Base-by-base conservation (phyloP, 2,888 invertebrate genomes). In the Protodeltote pygarga region DNA sequence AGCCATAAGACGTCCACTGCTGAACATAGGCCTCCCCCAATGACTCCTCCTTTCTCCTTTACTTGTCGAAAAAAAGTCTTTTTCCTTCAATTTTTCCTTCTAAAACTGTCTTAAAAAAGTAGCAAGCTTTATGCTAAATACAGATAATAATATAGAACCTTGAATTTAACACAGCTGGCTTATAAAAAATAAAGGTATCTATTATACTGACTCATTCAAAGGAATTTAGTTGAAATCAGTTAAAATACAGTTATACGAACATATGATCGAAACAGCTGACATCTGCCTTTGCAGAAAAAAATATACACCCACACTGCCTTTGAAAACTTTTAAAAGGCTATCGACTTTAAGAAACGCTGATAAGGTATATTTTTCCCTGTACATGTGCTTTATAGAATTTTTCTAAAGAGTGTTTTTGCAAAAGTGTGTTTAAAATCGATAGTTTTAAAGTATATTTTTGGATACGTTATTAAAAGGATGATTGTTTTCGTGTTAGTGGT, bases 181-280 rank as follows among this genome's bases (percentile, higher is more conserved):
- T 13, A 9, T 11, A 58, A 64, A 66, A 59, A 57, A 57, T 3
- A 41, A 41, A 20, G 28, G 20, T 19, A 38, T 14, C 41, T 20
- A 32, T 44, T 50, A 29, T 66, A 9, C 42, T 55, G 62, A 62
- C 4, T 59, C 63, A 53, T 11, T 53, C 38, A 53, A 69, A 62
- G 31, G 50, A 66, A 60, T 75, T 81, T 85, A 75, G 78, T 83
- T 83, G 73, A 67, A 85, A 78, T 89, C 88, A 71, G 87, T 89
- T 89, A 79, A 51, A 79, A n/a, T 67, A 87, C 89, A 79, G 89
- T 87, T 89, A 83, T 59, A 15, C 31, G 38, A 84, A 81, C 88
- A 88, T 83, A 75, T 85, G 87, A 87, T 79, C 65, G 5, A 3
- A 82, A 84, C 89, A 88, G 88, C 89, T 89, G 89, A 80, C 81